Evolutionary conservation across 2,797 vertebrate genomes (phyloP), one percentile per base, ranked within the genome.

Genomic region (Neomorphus geoffroyi): DNA sequence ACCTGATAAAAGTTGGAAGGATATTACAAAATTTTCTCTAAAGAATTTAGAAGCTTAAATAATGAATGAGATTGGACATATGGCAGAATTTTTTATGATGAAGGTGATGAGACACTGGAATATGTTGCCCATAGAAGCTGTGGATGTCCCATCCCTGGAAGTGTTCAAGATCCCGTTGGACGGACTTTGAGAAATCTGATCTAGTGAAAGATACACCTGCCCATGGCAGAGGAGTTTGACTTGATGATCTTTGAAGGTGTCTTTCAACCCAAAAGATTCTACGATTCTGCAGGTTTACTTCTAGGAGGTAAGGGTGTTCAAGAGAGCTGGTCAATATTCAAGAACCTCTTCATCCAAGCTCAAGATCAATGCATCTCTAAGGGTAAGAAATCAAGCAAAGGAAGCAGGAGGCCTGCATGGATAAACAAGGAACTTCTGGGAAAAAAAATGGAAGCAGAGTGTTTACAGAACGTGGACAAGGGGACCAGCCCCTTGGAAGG

Each of bases 121-220:
- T 8, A 65, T 4, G n/a, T 23, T 69, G 4, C 4, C 9, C 26
- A 30, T 35, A 37, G 3, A 53, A n/a, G 5, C 8, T 39, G 10
- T 35, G 15, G 22, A n/a, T 51, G 8, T 7, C 3, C 1, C 4
- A 2, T 22, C 6, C 5, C 4, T 60, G 30, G 39, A 56, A 41
- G 2, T 18, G 6, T 41, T 72, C 7, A 65, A 28, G 13, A 2
- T 27, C 18, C 50, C 5, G 6, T 13, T 72, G 33, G 21, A 41
- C 6, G 6, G 3, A 6, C 11, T 69, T 70, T 71, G 26, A 71
- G 9, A 8, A 45, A 33, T 14, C 32, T 60, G 11, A 11, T 77
- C 19, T 51, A 27, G 18, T 35, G 10, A 53, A 80, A 72, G 14
- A 6, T 17, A 3, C n/a, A 4, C 7, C 45, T 72, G 9, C 18